These are phyloP conservation scores for Prietella phreatophila DNA, from an alignment of 2,113 vertebrate genomes.

Conservation along the genomic window DNA sequence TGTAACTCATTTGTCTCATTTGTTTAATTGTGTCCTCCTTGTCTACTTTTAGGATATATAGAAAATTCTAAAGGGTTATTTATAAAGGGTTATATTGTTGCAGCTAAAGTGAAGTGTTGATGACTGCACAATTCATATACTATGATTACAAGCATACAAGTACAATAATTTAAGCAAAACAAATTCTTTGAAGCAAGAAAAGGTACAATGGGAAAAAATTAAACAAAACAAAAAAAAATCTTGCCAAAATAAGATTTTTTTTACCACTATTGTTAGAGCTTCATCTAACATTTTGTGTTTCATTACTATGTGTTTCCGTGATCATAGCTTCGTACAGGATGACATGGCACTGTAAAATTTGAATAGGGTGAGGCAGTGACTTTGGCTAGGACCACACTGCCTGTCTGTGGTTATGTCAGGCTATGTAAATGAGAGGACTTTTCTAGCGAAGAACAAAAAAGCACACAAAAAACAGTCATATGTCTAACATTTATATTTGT, in stretches of 20 bases:
- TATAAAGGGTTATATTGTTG: background rate
- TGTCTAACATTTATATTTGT: background rate
- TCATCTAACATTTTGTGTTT: background rate
- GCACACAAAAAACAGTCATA: background rate
- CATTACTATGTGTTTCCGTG: background rate
- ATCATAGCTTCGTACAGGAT: constrained; percentile 1
- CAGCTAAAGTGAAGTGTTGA: background rate
- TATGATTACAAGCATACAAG: background rate
- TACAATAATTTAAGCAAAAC: background rate
- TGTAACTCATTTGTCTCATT: too few species aligned
- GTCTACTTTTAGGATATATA: too few species aligned
- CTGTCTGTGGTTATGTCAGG: constrained; percentile 31
- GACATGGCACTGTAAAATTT: constrained; percentile 60
- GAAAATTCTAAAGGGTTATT: too few species aligned
- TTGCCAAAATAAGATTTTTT: background rate
- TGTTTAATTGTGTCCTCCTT: too few species aligned
- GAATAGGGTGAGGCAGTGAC: constrained; percentile 58
- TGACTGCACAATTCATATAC: too few species aligned
- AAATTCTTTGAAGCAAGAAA: background rate
- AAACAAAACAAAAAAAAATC: too few species aligned
- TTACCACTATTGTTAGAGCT: background rate
- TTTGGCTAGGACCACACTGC: constrained; percentile 66
- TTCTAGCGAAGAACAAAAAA: background rate
- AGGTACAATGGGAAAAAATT: background rate
- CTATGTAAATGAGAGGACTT: constrained; percentile 49